These are phyloP conservation scores for Rhinatrema bivittatum DNA, from an alignment of 2,797 vertebrate genomes.

Conservation along the genomic window DNA sequence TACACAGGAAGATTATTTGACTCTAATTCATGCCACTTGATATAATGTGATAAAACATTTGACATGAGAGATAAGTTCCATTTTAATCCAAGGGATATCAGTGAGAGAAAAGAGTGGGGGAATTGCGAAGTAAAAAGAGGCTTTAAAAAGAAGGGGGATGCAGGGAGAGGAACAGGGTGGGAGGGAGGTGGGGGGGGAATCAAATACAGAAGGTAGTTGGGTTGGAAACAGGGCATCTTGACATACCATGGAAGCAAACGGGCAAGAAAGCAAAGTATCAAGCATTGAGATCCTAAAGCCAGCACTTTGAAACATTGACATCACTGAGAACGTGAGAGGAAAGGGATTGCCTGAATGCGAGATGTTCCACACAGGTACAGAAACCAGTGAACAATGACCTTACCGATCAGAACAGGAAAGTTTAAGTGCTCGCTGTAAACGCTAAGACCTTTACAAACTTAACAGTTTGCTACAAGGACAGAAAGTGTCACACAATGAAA, in stretches of 20 bases:
- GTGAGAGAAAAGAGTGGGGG: conserved; percentile 38
- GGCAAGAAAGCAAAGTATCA: conserved; percentile 39
- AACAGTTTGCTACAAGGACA: conserved; percentile 27
- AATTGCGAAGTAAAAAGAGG: conserved; percentile 41
- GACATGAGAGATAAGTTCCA: conserved; percentile 99
- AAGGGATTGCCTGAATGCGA: conserved; percentile 37
- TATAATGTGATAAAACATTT: conserved; percentile 99
- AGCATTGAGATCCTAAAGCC: conserved; percentile 31
- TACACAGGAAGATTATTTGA: conserved; percentile 99
- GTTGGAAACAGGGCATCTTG: conserved; percentile 36
- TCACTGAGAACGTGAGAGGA: conserved; percentile 39
- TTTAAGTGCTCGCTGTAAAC: conserved; percentile 33
- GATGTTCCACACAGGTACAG: conserved; percentile 43
- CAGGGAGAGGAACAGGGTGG: conserved; percentile 30
- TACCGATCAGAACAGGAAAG: conserved; percentile 45
- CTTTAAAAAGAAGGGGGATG: conserved; percentile 50
- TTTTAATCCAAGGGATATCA: conserved; percentile 63
- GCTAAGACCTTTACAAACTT: conserved; percentile 35
- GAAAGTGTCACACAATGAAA: conserved; percentile 42
- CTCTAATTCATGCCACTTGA: conserved; percentile 98
- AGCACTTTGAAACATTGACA: conserved; percentile 43
- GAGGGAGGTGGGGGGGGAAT: conserved; percentile 23
- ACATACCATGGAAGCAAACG: conserved; percentile 53
- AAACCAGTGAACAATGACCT: conserved; percentile 46
- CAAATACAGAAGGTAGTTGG: too few species aligned